These are phyloP conservation scores for Microctonus aethiopoides DNA, from an alignment of 2,888 invertebrate species.

Conservation along the genomic window DNA sequence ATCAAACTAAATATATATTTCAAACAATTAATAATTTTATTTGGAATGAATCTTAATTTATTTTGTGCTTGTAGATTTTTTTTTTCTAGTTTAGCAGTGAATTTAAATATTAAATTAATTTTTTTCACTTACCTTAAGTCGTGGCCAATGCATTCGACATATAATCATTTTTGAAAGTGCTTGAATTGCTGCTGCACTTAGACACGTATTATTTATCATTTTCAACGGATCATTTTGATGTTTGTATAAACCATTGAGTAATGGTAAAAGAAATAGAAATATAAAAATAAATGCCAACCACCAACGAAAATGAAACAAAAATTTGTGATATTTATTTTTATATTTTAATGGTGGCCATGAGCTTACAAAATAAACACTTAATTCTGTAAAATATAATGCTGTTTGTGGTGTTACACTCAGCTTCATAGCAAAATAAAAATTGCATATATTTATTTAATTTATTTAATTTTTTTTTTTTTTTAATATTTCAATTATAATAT, in stretches of 20 bases:
- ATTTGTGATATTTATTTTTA: conserved; percentile 28
- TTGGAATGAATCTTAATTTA: too few species aligned
- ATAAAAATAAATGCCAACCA: conserved; percentile 42
- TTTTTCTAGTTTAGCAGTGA: too few species aligned
- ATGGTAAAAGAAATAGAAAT: conserved; percentile 43
- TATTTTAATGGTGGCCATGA: conserved; percentile 47
- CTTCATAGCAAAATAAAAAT: neutral
- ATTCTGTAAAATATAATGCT: conserved; percentile 35
- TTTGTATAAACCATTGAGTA: conserved; percentile 46
- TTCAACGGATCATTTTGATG: conserved; percentile 42
- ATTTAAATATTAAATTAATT: too few species aligned
- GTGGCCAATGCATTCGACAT: conserved; percentile 41
- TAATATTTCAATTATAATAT: neutral
- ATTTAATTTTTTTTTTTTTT: too few species aligned
- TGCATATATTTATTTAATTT: too few species aligned
- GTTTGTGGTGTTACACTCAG: conserved; percentile 16
- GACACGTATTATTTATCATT: conserved; percentile 47
- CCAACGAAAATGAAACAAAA: conserved; percentile 47
- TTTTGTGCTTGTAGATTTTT: too few species aligned
- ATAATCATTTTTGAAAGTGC: conserved; percentile 49
- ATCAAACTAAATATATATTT: too few species aligned
- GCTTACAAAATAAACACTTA: conserved; percentile 37
- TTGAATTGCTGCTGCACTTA: conserved; percentile 48
- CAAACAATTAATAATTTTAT: too few species aligned
- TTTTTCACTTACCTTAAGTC: conserved; percentile 48